These are phyloP conservation scores for Chloroceryle inda DNA, from an alignment of 2,797 vertebrate species.

Conservation along the genomic window DNA sequence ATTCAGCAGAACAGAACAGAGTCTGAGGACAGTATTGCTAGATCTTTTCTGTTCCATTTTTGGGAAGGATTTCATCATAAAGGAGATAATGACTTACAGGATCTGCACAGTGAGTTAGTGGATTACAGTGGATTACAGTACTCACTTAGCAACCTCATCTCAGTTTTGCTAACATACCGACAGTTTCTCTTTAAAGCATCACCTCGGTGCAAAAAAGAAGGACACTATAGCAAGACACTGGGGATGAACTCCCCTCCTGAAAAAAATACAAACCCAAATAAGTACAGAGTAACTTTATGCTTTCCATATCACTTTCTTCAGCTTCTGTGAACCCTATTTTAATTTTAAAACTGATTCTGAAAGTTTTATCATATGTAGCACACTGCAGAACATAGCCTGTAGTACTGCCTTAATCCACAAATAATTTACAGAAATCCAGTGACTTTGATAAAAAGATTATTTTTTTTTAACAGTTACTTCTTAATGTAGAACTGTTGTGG, in stretches of 20 bases:
- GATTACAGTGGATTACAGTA: neutral
- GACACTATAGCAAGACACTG: neutral
- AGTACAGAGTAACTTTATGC: neutral
- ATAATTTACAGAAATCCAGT: neutral
- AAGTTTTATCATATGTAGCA: neutral
- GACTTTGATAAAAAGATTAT: neutral
- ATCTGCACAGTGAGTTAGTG: neutral
- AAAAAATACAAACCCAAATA: neutral
- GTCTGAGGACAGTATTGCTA: neutral
- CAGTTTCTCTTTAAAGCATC: neutral
- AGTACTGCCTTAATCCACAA: neutral
- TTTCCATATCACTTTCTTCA: neutral
- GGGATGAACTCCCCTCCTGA: accelerated
- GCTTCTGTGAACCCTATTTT: neutral
- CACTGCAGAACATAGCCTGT: neutral
- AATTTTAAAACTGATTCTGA: neutral
- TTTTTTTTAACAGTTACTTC: neutral
- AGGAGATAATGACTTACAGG: neutral
- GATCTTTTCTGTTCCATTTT: neutral
- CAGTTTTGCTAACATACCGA: neutral
- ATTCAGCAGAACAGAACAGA: neutral
- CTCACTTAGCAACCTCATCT: neutral
- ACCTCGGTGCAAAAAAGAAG: neutral
- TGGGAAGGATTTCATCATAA: neutral
- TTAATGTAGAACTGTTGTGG: neutral